Evolutionary conservation across 2,888 invertebrate species (phyloP).

Genomic region (Caenorhabditis doughertyi): DNA sequence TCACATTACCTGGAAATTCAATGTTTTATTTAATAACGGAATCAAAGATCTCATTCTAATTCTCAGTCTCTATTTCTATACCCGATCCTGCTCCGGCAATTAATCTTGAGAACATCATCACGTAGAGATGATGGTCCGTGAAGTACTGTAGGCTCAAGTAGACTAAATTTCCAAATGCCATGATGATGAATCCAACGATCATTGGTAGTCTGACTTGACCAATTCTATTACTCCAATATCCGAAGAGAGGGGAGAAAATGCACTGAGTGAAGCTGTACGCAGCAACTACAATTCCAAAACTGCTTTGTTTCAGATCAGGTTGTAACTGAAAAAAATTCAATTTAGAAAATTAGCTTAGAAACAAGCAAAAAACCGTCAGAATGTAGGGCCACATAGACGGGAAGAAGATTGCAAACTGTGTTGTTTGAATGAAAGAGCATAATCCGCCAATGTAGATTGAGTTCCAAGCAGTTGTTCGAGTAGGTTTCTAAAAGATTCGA

Average conservation of each 20-base stretch:
- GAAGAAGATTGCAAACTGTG: conserved; percentile 4
- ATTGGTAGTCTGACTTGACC: conserved; percentile 1
- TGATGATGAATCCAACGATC: conserved; percentile 6
- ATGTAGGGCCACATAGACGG: conserved; percentile 12
- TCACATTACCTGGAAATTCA: conserved; percentile 67
- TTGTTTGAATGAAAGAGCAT: conserved; percentile 2
- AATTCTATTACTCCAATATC: conserved; percentile 10
- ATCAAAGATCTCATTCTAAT: neutral
- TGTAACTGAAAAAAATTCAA: neutral
- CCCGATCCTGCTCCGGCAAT: neutral
- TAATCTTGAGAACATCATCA: conserved; percentile 18
- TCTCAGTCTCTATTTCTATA: neutral
- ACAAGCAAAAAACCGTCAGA: neutral
- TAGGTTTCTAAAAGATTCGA: conserved; percentile 3
- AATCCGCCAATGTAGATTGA: neutral
- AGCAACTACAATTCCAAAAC: neutral
- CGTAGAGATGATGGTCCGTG: neutral
- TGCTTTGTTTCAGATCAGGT: conserved; percentile 14
- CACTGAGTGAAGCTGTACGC: conserved; percentile 13
- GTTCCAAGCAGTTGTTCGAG: conserved; percentile 7
- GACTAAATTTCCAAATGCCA: neutral
- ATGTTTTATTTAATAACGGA: too few species aligned
- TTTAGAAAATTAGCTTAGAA: neutral
- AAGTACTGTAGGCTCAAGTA: conserved; percentile 7
- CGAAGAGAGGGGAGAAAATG: conserved; percentile 12